Base-by-base conservation (phyloP, 2,797 vertebrate genomes). In the Cirrhinus mrigala region DNA sequence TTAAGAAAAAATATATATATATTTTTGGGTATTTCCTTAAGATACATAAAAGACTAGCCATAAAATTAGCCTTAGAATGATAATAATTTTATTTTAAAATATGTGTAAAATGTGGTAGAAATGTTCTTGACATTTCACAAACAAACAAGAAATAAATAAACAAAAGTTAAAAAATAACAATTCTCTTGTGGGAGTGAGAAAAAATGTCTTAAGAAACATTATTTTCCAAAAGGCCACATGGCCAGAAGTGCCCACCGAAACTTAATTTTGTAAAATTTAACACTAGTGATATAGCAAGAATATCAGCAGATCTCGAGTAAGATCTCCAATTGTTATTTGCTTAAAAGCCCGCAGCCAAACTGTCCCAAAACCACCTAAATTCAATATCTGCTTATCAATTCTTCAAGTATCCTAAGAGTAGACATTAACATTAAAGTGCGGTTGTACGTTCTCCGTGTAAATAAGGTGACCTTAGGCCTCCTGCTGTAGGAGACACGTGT, bases 391-490 rank as follows among this genome's bases (percentile, higher is more conserved):
- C 22, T 60, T 24, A 60, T 79, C 14, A 79, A 27, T 46, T 46
- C 15, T 27, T 82, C 66, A 27, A 48, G 68, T 82, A 40, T 66
- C 50, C 15, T 29, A 71, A 40, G 22, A 54, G 52, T 16, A 60
- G n/a, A 73, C 15, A 24, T 64, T 37, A 82, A 44, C 54, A 50
- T 46, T 52, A 54, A 66, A 37, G 76, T 58, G 62, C 7, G 12
- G 27, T 46, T 66, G 48, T 79, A n/a, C 9, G 24, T 44, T 66
- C 18, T 6, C 3, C 20, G 33, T 83, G 68, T 66, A 73, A 73
- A 83, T 87, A 81, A 77, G 71, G 79, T 78, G 79, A 87, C 82
- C 82, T 75, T 60, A 58, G 88, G 68, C 81, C 78, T 86, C 66
- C 76, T 69, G 81, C 71, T 79, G 84, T 50, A 79, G 46, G n/a